Evolutionary conservation across 37 sponge, comb jelly and placozoan species (phyloP).

Genomic region (Agelas oroides): DNA sequence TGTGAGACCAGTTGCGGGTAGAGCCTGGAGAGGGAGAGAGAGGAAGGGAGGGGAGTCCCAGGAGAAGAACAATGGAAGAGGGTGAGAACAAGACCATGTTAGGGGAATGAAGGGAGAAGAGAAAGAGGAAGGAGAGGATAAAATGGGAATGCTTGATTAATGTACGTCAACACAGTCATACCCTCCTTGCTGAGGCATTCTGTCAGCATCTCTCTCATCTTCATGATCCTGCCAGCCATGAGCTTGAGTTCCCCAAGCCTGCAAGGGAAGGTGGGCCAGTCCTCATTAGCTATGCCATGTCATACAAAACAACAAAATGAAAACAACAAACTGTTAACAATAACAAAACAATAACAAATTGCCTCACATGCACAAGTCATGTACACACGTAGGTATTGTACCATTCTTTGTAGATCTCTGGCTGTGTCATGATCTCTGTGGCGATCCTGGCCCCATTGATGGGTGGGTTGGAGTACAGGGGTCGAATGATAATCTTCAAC

Average conservation of each 20-base stretch:
- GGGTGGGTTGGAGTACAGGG: constrained; percentile 97
- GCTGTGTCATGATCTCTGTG: constrained; percentile 78
- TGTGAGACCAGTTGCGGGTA: constrained; percentile 88
- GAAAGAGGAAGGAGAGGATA: no score
- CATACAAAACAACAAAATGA: neutral
- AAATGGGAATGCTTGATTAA: no score
- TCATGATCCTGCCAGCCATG: constrained; percentile 92
- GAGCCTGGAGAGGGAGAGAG: constrained; percentile 67
- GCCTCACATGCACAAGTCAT: no score
- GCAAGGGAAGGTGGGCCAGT: neutral
- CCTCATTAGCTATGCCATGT: neutral
- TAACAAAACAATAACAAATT: no score
- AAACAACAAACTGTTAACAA: neutral
- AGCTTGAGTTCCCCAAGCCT: constrained; percentile 90
- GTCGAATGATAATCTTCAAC: constrained; percentile 91
- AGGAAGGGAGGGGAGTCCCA: no score
- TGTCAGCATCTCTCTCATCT: constrained; percentile 80
- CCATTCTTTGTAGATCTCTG: constrained; percentile 86
- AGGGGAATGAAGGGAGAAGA: no score
- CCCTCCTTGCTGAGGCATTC: constrained; percentile 77
- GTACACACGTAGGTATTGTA: no score
- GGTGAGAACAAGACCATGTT: no score
- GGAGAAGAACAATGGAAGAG: no score
- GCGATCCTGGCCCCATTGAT: constrained; percentile 90
- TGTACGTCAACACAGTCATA: neutral